Percentiles rank a stretch among this genome's conserved stretches.
phyloP scores from a whole-genome alignment of 2,888 invertebrate genomes.

The Aspidapion aeneum region DNA sequence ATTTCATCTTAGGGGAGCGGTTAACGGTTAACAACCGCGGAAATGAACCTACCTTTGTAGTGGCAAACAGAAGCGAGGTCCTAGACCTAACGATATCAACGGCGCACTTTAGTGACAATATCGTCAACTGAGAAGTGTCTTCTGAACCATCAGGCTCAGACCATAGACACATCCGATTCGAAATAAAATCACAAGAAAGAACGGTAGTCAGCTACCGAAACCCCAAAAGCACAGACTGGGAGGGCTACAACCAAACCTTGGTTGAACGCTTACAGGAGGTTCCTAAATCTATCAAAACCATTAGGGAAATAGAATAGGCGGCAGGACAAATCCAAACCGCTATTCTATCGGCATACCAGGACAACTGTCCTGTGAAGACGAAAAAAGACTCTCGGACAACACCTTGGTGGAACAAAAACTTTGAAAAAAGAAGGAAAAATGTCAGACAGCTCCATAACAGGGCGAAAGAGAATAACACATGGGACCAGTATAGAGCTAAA shows the following conservation, averaged over 20 bases:
- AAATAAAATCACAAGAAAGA: neutral
- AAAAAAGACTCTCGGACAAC: neutral
- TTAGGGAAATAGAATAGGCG: neutral
- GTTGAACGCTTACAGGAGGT: neutral
- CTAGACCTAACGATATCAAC: slow-evolving; percentile 14
- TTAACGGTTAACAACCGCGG: slow-evolving; percentile 15
- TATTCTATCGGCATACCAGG: neutral
- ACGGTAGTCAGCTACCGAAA: neutral
- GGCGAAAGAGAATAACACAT: slow-evolving; percentile 8
- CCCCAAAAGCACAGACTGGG: slow-evolving; percentile 5
- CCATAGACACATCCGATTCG: slow-evolving; percentile 8
- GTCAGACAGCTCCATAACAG: slow-evolving; percentile 12
- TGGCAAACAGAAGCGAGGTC: slow-evolving; percentile 12
- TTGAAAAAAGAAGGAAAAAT: neutral
- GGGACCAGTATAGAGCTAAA: slow-evolving; percentile 2
- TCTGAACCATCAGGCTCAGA: slow-evolving; percentile 7
- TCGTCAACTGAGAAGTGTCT: slow-evolving; percentile 13
- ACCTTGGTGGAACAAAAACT: slow-evolving; percentile 6
- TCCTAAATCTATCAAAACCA: neutral
- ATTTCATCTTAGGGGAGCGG: slow-evolving; percentile 13
- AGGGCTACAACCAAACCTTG: slow-evolving; percentile 3
- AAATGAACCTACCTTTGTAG: slow-evolving; percentile 18
- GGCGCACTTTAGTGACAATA: neutral
- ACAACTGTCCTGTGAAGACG: slow-evolving; percentile 1
- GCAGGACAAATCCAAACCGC: slow-evolving; percentile 1